Percentiles rank a stretch among this genome's conserved stretches.
Conservation (phyloP, 2,888 invertebrate genomes). For the Calliopum simillimum region DNA sequence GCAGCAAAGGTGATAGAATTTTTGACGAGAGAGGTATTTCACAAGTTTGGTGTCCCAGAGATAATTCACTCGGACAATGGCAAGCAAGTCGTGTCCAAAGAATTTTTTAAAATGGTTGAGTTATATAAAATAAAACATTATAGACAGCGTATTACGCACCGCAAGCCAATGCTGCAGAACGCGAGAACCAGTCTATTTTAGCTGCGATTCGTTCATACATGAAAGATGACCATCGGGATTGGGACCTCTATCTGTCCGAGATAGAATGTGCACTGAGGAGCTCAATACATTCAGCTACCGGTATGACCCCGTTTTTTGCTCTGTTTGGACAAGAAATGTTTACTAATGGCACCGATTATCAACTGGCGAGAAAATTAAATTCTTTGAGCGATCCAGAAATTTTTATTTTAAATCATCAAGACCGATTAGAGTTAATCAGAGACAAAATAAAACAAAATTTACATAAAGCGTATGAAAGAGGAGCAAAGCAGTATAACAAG, state of each 20-base stretch:
- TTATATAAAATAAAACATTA: conserved; percentile 39
- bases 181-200: conserved; percentile 53
- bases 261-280: conserved; percentile 38
- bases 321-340: conserved; percentile 37
- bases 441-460: too few relatives aligned
- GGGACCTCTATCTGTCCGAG: conserved; percentile 37
- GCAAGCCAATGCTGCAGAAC: conserved; percentile 56
- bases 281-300: conserved; percentile 31
- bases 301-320: conserved; percentile 36
- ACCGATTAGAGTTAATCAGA: too few relatives aligned
- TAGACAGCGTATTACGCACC: conserved; percentile 53
- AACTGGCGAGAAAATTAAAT: too few relatives aligned
- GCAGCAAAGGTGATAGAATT: conserved; percentile 37
- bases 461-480: too few relatives aligned
- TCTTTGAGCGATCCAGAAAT: too few relatives aligned
- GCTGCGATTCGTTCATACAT: conserved; percentile 49
- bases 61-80: conserved; percentile 50
- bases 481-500: too few relatives aligned
- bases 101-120: conserved; percentile 35
- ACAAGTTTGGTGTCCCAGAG: conserved; percentile 49
- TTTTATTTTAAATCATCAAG: too few relatives aligned
- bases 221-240: conserved; percentile 39
- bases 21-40: conserved; percentile 44
- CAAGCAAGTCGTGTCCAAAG: conserved; percentile 43
- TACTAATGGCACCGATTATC: conserved; percentile 27